Evolutionary conservation across 1,140 invertebrate species (phyloP).

Genomic region (Hetaerina americana): DNA sequence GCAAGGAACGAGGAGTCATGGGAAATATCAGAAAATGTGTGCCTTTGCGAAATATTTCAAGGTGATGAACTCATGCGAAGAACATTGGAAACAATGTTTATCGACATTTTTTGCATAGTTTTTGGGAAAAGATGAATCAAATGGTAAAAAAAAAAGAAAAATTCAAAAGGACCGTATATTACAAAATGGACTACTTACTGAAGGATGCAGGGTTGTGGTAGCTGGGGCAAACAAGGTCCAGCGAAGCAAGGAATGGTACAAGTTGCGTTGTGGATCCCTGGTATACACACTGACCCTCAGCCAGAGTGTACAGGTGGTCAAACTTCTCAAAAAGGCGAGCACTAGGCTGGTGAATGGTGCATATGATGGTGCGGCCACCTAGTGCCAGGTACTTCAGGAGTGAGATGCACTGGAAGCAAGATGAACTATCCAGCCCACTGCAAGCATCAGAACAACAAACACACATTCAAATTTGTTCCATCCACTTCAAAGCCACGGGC

Average conservation of each 20-base stretch:
- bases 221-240: conserved; percentile 39
- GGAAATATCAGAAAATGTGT: too few species aligned
- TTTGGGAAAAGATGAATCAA: too few species aligned
- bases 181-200: conserved; percentile 2
- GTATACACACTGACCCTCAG: conserved; percentile 45
- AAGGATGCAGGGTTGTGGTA: conserved; percentile 50
- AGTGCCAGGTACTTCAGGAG: conserved; percentile 35
- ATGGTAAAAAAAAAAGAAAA: too few species aligned
- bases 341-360: conserved; percentile 94
- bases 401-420: conserved; percentile 37
- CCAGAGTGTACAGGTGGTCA: conserved; percentile 79
- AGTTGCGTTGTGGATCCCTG: conserved; percentile 5
- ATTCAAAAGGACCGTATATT: too few species aligned
- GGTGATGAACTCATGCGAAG: too few species aligned
- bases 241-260: conserved; percentile 10
- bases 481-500: neutral
- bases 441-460: too few species aligned
- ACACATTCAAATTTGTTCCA: too few species aligned
- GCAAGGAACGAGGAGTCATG: too few species aligned
- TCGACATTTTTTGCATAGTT: too few species aligned
- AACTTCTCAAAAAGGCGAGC: conserved; percentile 93
- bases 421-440: conserved; percentile 37
- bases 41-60: too few species aligned
- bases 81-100: too few species aligned
- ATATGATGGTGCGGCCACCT: conserved; percentile 79